These are phyloP conservation scores for Semotilus atromaculatus DNA, from an alignment of 2,797 vertebrate species.

Conservation along the genomic window DNA sequence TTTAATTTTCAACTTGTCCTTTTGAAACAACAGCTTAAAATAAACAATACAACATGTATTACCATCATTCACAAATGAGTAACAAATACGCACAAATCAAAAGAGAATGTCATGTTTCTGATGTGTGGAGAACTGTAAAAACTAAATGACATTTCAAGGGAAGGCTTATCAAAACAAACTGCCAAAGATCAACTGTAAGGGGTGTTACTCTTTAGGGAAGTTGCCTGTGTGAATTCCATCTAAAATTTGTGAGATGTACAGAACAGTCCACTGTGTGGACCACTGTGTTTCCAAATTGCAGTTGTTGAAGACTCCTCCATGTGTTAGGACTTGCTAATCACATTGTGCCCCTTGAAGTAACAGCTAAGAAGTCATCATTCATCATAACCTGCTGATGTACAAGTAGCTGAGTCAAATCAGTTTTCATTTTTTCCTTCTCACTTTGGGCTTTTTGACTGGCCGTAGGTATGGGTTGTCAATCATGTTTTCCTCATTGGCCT, in stretches of 20 bases:
- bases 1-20: neutral
- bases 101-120: neutral
- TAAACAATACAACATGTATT: constrained; percentile 32
- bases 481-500: constrained; percentile 87
- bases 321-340: too few species aligned
- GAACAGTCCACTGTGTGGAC: constrained; percentile 7
- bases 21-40: neutral
- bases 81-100: neutral
- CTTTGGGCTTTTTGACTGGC: constrained; percentile 97
- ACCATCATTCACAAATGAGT: constrained; percentile 8
- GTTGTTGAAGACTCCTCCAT: neutral
- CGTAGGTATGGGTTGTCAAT: constrained; percentile 97
- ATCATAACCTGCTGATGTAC: neutral
- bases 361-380: neutral
- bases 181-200: neutral
- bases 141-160: neutral
- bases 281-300: constrained; percentile 6
- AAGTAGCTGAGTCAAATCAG: constrained; percentile 31
- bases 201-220: neutral
- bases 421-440: constrained; percentile 95
- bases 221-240: neutral
- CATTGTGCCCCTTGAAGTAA: too few species aligned
- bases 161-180: neutral
- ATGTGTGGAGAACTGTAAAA: constrained; percentile 14
- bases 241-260: neutral